These are phyloP conservation scores for Battus philenor DNA, from an alignment of 1,140 invertebrate genomes.

Conservation along the genomic window DNA sequence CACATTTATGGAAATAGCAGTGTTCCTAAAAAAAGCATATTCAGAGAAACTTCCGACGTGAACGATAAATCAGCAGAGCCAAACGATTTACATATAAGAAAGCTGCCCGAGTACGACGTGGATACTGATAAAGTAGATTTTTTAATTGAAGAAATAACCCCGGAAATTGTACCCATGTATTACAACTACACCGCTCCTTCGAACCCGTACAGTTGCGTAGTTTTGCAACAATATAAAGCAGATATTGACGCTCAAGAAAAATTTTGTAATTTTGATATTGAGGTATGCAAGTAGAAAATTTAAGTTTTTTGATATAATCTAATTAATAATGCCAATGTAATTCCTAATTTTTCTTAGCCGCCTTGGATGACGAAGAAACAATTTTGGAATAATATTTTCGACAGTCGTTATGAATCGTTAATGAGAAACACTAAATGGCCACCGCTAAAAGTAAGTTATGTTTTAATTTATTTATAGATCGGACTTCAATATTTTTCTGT, in stretches of 20 bases:
- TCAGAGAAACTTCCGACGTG: slow-evolving; percentile 14
- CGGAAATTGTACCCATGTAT: slow-evolving; percentile 7
- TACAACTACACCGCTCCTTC: slow-evolving; percentile 30
- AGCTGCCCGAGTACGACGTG: slow-evolving; percentile 15
- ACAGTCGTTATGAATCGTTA: slow-evolving; percentile 54
- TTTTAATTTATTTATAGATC: too few relatives aligned
- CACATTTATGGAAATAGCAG: slow-evolving; percentile 19
- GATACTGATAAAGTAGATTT: slow-evolving; percentile 39
- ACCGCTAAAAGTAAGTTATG: slow-evolving; percentile 39
- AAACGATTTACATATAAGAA: slow-evolving; percentile 12
- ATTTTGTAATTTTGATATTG: slow-evolving; percentile 48
- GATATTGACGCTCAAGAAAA: slow-evolving; percentile 48
- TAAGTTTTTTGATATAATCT: neutral
- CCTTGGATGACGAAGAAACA: slow-evolving; percentile 38
- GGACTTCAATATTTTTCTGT: too few relatives aligned
- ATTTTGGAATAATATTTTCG: slow-evolving; percentile 53
- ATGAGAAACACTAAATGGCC: slow-evolving; percentile 63
- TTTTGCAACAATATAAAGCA: slow-evolving; percentile 26
- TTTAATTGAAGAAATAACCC: slow-evolving; percentile 31
- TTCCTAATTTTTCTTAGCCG: slow-evolving; percentile 33
- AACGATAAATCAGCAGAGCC: slow-evolving; percentile 12
- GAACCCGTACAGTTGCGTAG: slow-evolving; percentile 29
- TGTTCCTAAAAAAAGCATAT: slow-evolving; percentile 27
- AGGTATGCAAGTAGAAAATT: slow-evolving; percentile 29
- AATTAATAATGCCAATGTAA: neutral